Evolutionary conservation across 1,140 invertebrate species (phyloP).

Genomic region (Hylaeus volcanicus): DNA sequence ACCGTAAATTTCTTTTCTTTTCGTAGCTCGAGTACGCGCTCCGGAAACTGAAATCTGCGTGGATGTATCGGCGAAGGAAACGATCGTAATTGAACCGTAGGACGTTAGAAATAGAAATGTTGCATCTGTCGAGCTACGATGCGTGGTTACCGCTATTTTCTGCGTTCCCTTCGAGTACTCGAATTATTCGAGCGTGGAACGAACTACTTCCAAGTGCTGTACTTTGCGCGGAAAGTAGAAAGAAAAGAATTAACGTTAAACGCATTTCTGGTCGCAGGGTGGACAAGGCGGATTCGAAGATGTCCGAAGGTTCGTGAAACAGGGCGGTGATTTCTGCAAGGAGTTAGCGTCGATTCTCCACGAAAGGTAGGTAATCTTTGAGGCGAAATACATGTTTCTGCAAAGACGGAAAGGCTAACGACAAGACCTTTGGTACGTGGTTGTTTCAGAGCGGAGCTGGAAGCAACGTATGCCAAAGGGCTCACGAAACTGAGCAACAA

Average conservation of each 20-base stretch:
- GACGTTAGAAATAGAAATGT: conserved; percentile 23
- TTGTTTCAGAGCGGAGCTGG: conserved; percentile 88
- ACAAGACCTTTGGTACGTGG: too few relatives aligned
- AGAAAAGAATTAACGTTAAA: neutral
- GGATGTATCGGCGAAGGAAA: conserved; percentile 9
- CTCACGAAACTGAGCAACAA: conserved; percentile 92
- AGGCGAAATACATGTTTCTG: too few relatives aligned
- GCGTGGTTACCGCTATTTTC: conserved; percentile 68
- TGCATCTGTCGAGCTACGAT: conserved; percentile 46
- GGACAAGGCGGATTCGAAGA: conserved; percentile 95
- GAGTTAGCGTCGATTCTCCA: conserved; percentile 93
- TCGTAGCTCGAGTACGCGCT: too few relatives aligned
- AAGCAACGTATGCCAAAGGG: conserved; percentile 93
- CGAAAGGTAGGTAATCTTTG: conserved; percentile 86
- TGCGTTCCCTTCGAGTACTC: conserved; percentile 26
- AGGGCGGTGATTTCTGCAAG: conserved; percentile 96
- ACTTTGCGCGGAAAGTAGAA: neutral
- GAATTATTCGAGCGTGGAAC: conserved; percentile 49
- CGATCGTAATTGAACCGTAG: neutral
- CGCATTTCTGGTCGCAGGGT: conserved; percentile 83
- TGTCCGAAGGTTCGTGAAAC: conserved; percentile 93
- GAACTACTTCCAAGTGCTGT: neutral
- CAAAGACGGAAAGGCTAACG: too few relatives aligned
- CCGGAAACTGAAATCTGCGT: neutral
- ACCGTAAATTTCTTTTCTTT: neutral